These are phyloP conservation scores for Mesorhabditis sp. DNA, from an alignment of 2,888 invertebrate genomes.

Conservation along the genomic window DNA sequence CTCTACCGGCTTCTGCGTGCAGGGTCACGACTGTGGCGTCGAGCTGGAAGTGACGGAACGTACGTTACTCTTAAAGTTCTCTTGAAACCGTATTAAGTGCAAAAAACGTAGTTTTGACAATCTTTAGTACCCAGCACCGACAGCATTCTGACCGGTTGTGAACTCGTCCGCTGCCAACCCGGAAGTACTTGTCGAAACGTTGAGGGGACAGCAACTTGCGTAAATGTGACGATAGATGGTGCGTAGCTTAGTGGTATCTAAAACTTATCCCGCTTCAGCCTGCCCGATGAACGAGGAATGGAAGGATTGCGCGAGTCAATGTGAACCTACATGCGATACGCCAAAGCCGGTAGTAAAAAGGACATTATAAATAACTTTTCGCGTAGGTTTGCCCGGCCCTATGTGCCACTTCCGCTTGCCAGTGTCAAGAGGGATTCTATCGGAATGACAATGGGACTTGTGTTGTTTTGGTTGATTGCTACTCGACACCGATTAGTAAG, in stretches of 20 bases:
- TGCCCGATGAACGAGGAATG: slow-evolving; percentile 2
- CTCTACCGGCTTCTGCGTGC: background rate
- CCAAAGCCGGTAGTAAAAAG: background rate
- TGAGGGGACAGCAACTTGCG: background rate
- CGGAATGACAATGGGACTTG: background rate
- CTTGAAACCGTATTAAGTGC: background rate
- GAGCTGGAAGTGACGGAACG: background rate
- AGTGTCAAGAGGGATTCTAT: background rate
- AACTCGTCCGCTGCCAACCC: background rate
- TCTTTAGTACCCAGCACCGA: background rate
- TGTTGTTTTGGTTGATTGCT: background rate
- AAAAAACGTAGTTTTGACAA: background rate
- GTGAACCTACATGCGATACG: background rate
- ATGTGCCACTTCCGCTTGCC: background rate
- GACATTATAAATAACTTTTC: background rate
- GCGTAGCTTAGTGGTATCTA: no score
- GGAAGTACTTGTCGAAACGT: background rate
- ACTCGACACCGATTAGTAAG: no score
- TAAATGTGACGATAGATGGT: background rate
- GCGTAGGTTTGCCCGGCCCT: background rate
- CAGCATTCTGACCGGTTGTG: background rate
- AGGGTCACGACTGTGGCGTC: background rate
- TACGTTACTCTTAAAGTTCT: background rate
- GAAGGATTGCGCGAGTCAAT: slow-evolving; percentile 2
- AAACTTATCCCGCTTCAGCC: background rate